These are phyloP conservation scores for Bombus haemorrhoidalis DNA, from an alignment of 1,140 invertebrate genomes.

Conservation along the genomic window DNA sequence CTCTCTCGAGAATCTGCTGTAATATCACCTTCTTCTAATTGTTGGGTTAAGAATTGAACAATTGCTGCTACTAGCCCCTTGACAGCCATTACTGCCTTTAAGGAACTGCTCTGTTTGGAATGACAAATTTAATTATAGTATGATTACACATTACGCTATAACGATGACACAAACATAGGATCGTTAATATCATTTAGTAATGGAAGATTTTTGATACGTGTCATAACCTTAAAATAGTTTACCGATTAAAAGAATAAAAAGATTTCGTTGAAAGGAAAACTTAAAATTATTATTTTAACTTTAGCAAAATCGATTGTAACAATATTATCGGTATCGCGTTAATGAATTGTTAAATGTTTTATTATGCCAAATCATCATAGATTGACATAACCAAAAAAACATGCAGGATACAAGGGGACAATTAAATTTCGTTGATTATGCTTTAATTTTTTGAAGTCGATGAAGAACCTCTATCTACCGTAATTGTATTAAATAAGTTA, in stretches of 20 bases:
- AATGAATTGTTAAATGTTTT: not conserved
- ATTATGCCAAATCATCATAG: conserved; percentile 50
- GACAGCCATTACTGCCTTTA: conserved; percentile 69
- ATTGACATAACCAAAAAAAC: conserved; percentile 57
- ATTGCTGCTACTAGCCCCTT: conserved; percentile 78
- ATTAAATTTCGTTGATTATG: not conserved
- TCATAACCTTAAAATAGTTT: conserved; percentile 41
- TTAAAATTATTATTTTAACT: not conserved
- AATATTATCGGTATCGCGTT: not conserved
- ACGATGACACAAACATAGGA: not conserved
- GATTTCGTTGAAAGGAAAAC: not conserved
- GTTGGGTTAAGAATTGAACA: conserved; percentile 79
- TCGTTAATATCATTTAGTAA: not conserved
- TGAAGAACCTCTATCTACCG: not conserved
- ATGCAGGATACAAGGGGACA: not conserved
- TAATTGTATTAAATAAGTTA: not conserved
- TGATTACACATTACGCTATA: not conserved
- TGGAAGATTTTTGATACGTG: conserved; percentile 16
- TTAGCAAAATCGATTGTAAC: not conserved
- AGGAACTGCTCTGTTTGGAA: conserved; percentile 28
- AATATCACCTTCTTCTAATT: conserved; percentile 78
- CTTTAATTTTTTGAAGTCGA: not conserved
- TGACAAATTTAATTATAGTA: not conserved
- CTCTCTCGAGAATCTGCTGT: conserved; percentile 89
- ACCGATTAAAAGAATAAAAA: not conserved